Percentiles rank a stretch among this genome's conserved stretches.
Conservation (phyloP, 2,797 vertebrate species). For the Pantherophis alleghaniensis region DNA sequence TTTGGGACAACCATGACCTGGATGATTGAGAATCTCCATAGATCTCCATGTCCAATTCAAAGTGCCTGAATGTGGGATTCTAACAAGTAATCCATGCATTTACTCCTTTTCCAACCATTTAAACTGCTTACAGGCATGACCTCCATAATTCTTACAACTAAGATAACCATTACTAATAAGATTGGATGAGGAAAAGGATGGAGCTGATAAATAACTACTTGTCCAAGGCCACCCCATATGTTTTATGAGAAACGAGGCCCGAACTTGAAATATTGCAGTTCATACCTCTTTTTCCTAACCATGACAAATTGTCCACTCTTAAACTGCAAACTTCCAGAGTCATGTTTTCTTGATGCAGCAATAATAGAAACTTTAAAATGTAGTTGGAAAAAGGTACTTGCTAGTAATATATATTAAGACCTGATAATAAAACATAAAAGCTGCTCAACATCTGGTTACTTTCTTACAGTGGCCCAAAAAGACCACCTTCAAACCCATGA, state of each 20-base stretch:
- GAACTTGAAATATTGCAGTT: neutral
- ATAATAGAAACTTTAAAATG: neutral
- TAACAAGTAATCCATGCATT: neutral
- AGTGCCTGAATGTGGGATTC: neutral
- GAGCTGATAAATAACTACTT: neutral
- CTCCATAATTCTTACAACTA: neutral
- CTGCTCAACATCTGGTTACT: neutral
- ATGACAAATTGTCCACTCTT: neutral
- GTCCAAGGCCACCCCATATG: neutral
- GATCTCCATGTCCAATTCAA: constrained; percentile 10
- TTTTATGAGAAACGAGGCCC: neutral
- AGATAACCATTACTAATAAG: neutral
- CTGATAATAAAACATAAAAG: neutral
- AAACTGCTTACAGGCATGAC: neutral
- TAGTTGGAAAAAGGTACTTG: neutral
- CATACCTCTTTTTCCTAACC: neutral
- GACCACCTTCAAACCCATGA: neutral
- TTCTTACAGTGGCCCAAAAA: rapidly evolving
- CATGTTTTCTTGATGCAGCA: constrained; percentile 5
- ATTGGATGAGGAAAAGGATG: neutral
- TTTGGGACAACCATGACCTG: neutral
- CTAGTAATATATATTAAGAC: neutral
- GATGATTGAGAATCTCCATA: neutral
- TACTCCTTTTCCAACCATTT: neutral
- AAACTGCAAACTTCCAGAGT: neutral